phyloP scores from a whole-genome alignment of 2,113 vertebrate genomes.

The Rhynchomys soricoides region DNA sequence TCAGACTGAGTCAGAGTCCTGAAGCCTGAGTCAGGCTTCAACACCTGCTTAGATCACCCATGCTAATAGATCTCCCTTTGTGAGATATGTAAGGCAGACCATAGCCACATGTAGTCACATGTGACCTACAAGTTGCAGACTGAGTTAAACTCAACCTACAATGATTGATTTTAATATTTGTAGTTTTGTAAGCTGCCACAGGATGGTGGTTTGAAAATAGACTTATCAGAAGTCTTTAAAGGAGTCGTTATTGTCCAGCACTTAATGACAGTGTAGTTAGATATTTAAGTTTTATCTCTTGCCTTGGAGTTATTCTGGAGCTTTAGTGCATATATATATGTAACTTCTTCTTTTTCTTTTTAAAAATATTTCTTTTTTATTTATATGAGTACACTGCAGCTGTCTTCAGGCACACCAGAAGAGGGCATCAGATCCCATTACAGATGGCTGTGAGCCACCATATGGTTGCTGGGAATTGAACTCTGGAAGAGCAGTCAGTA shows the following conservation, averaged over 20 bases:
- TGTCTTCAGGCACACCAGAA: too few species aligned
- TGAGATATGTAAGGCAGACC: background rate
- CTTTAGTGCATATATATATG: constrained; percentile 28
- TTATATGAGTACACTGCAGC: too few species aligned
- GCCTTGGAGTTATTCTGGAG: constrained; percentile 49
- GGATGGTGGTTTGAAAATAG: background rate
- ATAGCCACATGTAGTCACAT: background rate
- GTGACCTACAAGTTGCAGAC: background rate
- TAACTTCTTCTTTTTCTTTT: too few species aligned
- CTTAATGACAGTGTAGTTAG: constrained; percentile 36
- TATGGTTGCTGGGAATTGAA: too few species aligned
- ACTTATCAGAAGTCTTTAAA: constrained; percentile 45
- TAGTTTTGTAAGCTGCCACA: constrained; percentile 10
- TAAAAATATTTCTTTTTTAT: too few species aligned
- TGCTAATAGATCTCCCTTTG: background rate
- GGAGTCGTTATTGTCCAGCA: background rate
- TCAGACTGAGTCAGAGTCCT: constrained; percentile 71
- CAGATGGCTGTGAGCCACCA: too few species aligned
- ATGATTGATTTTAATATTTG: constrained; percentile 50
- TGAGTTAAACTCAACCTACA: background rate
- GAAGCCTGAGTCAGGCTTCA: background rate
- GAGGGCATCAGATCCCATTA: too few species aligned
- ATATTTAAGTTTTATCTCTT: constrained; percentile 29
- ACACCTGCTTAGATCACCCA: background rate
- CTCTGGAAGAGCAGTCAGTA: too few species aligned